A percentile compares a stretch with the other conserved stretches of the same genome.
Conservation (phyloP, 2,113 vertebrate genomes). For the Psittacus erithacus region DNA sequence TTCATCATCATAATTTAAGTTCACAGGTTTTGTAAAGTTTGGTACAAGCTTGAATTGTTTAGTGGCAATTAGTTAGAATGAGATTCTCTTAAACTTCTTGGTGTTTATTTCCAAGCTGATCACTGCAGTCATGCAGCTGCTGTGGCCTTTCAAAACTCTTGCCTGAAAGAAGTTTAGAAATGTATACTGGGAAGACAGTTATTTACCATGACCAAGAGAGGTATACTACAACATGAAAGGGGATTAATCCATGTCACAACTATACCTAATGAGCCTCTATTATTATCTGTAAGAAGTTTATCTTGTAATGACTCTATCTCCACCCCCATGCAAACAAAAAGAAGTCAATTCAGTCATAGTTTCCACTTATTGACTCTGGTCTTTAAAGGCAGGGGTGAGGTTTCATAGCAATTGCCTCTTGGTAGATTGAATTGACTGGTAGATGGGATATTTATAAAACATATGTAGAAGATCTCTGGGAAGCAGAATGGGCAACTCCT, state of each 20-base stretch:
- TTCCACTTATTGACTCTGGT: not conserved
- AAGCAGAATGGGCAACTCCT: not conserved
- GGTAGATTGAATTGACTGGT: not conserved
- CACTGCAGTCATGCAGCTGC: not conserved
- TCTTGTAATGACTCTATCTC: not conserved
- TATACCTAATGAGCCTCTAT: not conserved
- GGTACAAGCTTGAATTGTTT: not conserved
- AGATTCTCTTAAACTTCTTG: not conserved
- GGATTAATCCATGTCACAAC: not conserved
- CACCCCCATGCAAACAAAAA: not conserved
- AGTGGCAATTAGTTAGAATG: not conserved
- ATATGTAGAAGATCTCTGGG: not conserved
- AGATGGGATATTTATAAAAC: not conserved
- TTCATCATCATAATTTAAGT: not conserved
- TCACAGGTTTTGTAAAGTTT: not conserved
- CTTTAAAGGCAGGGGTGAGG: not conserved
- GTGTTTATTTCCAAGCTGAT: not conserved
- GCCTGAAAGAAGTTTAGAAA: not conserved
- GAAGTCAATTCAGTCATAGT: not conserved
- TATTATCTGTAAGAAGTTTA: not conserved
- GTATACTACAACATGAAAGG: not conserved
- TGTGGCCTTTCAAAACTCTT: not conserved
- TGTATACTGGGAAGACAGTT: not conserved
- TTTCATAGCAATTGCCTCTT: not conserved
- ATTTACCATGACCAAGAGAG: not conserved